These are phyloP conservation scores for Acanthosoma haemorrhoidale DNA, from an alignment of 2,888 invertebrate species.

Conservation along the genomic window DNA sequence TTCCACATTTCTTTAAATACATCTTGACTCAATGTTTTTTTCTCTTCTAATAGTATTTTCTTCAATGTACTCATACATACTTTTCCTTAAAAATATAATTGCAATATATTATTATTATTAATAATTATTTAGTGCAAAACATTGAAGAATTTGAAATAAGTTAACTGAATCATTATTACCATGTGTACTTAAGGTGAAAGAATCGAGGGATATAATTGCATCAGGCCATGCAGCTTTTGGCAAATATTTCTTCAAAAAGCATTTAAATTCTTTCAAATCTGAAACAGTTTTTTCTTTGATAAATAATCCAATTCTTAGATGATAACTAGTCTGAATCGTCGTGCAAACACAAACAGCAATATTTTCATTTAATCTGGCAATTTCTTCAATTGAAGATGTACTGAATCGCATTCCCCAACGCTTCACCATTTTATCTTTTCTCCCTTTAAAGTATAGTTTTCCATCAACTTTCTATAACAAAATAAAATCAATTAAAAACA, in stretches of 20 bases:
- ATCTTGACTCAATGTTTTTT: not conserved
- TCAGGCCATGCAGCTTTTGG: slow-evolving; percentile 51
- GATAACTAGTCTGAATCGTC: not conserved
- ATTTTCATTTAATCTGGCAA: slow-evolving; percentile 44
- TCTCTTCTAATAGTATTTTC: not conserved
- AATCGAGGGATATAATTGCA: slow-evolving; percentile 55
- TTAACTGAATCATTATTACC: too few relatives aligned
- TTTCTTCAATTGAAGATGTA: slow-evolving; percentile 49
- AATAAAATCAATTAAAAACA: slow-evolving; percentile 16
- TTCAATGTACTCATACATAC: not conserved
- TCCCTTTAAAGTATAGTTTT: slow-evolving; percentile 58
- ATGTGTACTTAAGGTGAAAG: slow-evolving; percentile 59
- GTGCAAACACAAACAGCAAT: not conserved
- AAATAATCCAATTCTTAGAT: slow-evolving; percentile 15
- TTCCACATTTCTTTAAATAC: slow-evolving; percentile 17
- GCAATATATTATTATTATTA: too few relatives aligned
- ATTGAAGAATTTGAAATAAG: not conserved
- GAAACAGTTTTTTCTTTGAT: not conserved
- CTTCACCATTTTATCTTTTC: slow-evolving; percentile 64
- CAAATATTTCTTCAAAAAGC: slow-evolving; percentile 25
- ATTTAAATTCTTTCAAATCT: not conserved
- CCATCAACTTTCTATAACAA: slow-evolving; percentile 45
- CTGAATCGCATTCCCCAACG: slow-evolving; percentile 61
- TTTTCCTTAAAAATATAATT: not conserved
- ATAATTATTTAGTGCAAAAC: too few relatives aligned